Base-by-base conservation (phyloP, 2,888 invertebrate species). In the Cantharis lateralis region DNA sequence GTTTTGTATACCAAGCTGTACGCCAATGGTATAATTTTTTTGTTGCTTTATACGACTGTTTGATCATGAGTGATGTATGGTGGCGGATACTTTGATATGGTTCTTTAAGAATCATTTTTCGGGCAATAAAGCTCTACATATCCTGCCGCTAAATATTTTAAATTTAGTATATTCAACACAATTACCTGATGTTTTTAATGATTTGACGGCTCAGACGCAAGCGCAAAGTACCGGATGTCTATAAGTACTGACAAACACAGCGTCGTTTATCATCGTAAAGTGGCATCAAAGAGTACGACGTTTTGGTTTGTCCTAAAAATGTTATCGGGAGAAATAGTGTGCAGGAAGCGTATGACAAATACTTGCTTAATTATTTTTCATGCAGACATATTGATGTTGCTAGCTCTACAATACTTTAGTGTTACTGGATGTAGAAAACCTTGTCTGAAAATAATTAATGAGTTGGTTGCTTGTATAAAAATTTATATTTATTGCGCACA, bases 331-430 rank as follows among this genome's bases (percentile, higher is more conserved):
- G 85, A 86, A 83, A 84, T 82, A 85, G 83, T 83, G 85, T 83
- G 84, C 87, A 87, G 88, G 88, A 88, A 88, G 81, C 84, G 85
- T 80, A 83, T 87, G 87, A 88, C 88, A 87, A 88, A 88, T 88
- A 85, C 85, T 85, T 84, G 86, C 87, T 87, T 88, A 87, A 88
- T 88, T 88, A 88, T 88, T 87, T 87, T 87, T 84, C 85, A 84
- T 83, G 85, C 83, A 83, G 86, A 87, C 86, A 86, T 85, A 87
- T 87, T 85, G 87, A 86, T 85, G 85, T 84, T 81, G 82, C 79
- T 79, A 72, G 81, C 75, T 72, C 48, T 74, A 81, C 81, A 78
- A 80, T 80, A 77, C 75, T 78, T 76, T 73, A 81, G 64, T 66
- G 48, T 48, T 20, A 20, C 64, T 80, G 72, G 74, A 76, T 76